Evolutionary conservation across 1,140 invertebrate genomes (phyloP).

Genomic region (Drosophila lacertosa): DNA sequence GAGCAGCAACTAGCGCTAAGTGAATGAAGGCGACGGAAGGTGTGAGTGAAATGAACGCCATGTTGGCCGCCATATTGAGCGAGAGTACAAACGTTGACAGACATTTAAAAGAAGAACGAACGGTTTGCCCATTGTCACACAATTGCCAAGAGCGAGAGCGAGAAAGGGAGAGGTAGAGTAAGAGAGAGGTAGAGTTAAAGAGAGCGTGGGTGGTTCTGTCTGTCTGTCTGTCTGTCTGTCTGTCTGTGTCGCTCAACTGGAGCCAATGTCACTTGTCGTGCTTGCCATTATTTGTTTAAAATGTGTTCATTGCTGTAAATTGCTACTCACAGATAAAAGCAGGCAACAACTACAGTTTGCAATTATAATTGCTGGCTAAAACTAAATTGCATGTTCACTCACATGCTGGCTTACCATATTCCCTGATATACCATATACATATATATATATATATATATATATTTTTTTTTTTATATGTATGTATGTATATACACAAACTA

Average conservation of each 20-base stretch:
- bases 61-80: slow-evolving; percentile 80
- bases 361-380: slow-evolving; percentile 66
- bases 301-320: slow-evolving; percentile 68
- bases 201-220: slow-evolving; percentile 18
- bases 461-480: slow-evolving; percentile 16
- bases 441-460: not conserved
- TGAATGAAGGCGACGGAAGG: slow-evolving; percentile 51
- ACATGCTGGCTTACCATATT: slow-evolving; percentile 24
- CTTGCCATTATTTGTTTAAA: slow-evolving; percentile 76
- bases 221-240: not conserved
- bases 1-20: slow-evolving; percentile 38
- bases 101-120: slow-evolving; percentile 68
- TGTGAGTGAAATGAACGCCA: slow-evolving; percentile 79
- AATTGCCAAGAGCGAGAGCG: slow-evolving; percentile 26
- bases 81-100: slow-evolving; percentile 70
- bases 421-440: not conserved
- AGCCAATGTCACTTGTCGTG: slow-evolving; percentile 63
- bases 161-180: not conserved
- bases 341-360: slow-evolving; percentile 40
- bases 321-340: slow-evolving; percentile 69
- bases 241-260: slow-evolving; percentile 42
- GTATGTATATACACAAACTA: slow-evolving; percentile 53
- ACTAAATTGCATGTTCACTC: slow-evolving; percentile 67
- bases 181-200: not conserved
- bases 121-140: slow-evolving; percentile 58